phyloP scores from a whole-genome alignment of 2,888 invertebrate species.

The Cataglyphis livida region DNA sequence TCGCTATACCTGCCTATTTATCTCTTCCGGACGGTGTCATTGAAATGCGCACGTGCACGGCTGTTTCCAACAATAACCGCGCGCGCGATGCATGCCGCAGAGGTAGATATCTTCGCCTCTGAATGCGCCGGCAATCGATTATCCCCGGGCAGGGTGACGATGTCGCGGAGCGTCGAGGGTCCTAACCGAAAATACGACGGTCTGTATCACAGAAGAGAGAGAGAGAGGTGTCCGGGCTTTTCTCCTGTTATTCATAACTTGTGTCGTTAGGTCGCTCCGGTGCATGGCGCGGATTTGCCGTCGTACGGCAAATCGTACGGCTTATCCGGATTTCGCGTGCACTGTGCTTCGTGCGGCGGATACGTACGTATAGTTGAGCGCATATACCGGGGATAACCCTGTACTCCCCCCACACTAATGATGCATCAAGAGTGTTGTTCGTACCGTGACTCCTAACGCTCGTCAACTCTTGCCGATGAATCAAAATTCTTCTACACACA shows the following conservation, averaged over 20 bases:
- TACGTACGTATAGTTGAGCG: constrained; percentile 6
- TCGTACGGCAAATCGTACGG: constrained; percentile 55
- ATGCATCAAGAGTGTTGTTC: constrained; percentile 60
- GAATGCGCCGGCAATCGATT: constrained; percentile 72
- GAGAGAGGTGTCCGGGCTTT: background rate
- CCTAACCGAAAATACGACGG: constrained; percentile 56
- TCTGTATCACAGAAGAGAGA: constrained; percentile 30
- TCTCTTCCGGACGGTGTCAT: constrained; percentile 56
- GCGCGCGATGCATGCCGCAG: constrained; percentile 61
- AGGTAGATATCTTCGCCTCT: constrained; percentile 55
- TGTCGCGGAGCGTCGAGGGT: constrained; percentile 33
- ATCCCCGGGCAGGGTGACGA: constrained; percentile 44
- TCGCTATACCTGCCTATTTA: constrained; percentile 63
- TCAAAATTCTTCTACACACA: constrained; percentile 55
- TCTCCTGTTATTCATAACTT: constrained; percentile 57
- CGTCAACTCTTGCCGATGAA: constrained; percentile 50
- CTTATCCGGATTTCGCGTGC: constrained; percentile 56
- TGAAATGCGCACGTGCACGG: constrained; percentile 73
- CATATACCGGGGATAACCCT: constrained; percentile 17
- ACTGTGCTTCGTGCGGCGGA: constrained; percentile 23
- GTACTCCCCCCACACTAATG: constrained; percentile 46
- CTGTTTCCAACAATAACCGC: constrained; percentile 71
- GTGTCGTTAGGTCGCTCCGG: constrained; percentile 52
- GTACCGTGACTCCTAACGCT: constrained; percentile 10
- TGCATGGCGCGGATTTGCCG: constrained; percentile 24